Conservation (phyloP, 1,140 invertebrate genomes). For the Bombus huntii region DNA sequence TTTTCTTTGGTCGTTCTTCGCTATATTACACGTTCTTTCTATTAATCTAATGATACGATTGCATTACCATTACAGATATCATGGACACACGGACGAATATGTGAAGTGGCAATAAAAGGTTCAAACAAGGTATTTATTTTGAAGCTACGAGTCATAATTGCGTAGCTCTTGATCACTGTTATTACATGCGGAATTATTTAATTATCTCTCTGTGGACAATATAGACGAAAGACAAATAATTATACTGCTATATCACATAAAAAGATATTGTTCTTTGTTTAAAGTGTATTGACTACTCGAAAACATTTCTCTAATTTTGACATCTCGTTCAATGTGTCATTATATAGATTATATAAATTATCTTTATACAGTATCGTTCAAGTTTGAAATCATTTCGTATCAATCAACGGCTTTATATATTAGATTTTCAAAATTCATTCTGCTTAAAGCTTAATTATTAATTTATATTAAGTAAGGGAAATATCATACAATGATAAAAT, state of each 20-base stretch:
- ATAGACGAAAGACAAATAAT: neutral
- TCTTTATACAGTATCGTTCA: neutral
- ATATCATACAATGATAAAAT: neutral
- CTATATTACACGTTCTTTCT: constrained; percentile 67
- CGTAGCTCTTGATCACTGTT: neutral
- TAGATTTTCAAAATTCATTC: neutral
- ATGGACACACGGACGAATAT: constrained; percentile 47
- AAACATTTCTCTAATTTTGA: neutral
- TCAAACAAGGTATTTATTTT: neutral
- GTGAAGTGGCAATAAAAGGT: constrained; percentile 15
- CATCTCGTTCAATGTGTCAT: no score
- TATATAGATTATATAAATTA: neutral
- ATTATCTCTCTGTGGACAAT: neutral
- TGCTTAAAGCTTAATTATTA: neutral
- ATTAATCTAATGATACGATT: constrained; percentile 63
- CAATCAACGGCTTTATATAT: no score
- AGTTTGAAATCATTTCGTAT: no score
- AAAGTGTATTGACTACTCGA: neutral
- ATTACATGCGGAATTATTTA: neutral
- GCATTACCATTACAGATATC: constrained; percentile 56
- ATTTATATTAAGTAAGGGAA: neutral
- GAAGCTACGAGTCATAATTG: neutral
- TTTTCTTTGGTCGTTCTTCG: constrained; percentile 61
- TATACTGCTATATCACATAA: neutral
- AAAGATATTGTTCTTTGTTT: neutral